Evolutionary conservation across 2,797 vertebrate species (phyloP).

Genomic region (Clarias fuscus): DNA sequence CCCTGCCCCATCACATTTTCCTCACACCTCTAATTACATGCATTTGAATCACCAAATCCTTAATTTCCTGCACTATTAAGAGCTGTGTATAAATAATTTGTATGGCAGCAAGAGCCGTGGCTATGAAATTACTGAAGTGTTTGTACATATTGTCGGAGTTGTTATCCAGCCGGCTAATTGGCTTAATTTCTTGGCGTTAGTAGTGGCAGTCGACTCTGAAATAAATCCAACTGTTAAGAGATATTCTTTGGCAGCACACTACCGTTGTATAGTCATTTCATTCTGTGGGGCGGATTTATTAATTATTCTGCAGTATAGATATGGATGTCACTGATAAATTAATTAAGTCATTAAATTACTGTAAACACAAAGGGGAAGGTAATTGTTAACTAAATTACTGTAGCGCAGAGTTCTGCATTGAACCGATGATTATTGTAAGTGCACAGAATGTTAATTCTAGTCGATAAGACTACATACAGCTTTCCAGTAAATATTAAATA

Average conservation of each 20-base stretch:
- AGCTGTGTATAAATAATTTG: conserved; percentile 56
- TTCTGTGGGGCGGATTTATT: neutral
- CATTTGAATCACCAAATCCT: conserved; percentile 58
- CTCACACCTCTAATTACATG: conserved; percentile 58
- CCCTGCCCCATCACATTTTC: conserved; percentile 18
- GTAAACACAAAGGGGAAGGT: neutral
- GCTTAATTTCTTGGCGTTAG: conserved; percentile 59
- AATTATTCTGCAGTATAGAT: conserved; percentile 13
- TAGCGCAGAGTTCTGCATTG: neutral
- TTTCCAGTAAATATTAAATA: neutral
- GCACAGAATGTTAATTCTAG: neutral
- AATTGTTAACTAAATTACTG: neutral
- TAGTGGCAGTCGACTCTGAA: conserved; percentile 37
- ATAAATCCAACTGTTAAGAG: conserved; percentile 47
- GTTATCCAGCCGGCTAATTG: conserved; percentile 58
- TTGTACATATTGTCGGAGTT: conserved; percentile 57
- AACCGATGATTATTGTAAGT: neutral
- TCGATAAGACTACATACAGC: neutral
- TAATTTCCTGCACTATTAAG: conserved; percentile 55
- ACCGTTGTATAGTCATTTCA: neutral
- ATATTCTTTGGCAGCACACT: conserved; percentile 22
- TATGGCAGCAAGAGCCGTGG: conserved; percentile 56
- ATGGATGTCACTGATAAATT: conserved; percentile 4
- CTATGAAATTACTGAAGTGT: conserved; percentile 61
- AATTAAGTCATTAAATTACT: neutral